These are phyloP conservation scores for Chesias legatella DNA, from an alignment of 2,888 invertebrate species.

Conservation along the genomic window DNA sequence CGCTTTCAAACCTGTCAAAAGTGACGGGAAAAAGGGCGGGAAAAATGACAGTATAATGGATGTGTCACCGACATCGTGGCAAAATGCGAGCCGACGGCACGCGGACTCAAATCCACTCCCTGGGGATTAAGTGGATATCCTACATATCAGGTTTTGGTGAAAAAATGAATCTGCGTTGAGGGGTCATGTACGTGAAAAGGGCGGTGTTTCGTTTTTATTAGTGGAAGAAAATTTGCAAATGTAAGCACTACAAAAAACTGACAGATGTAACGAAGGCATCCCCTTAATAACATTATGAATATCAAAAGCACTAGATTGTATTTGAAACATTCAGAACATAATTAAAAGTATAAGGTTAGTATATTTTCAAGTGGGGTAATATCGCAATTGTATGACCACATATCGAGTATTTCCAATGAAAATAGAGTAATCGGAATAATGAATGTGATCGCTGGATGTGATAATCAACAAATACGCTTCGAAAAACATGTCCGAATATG, in stretches of 20 bases:
- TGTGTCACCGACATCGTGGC: conserved; percentile 74
- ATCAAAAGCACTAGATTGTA: no score
- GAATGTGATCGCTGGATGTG: conserved; percentile 64
- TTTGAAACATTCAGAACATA: background rate
- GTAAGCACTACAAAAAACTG: no score
- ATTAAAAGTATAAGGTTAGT: background rate
- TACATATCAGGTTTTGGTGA: conserved; percentile 50
- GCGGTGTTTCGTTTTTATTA: no score
- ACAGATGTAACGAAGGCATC: no score
- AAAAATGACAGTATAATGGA: conserved; percentile 77
- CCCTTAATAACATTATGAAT: no score
- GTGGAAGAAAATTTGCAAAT: no score
- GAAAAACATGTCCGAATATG: conserved; percentile 73
- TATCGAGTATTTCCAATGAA: conserved; percentile 8
- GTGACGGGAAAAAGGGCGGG: conserved; percentile 77
- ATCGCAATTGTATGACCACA: background rate
- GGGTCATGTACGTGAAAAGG: background rate
- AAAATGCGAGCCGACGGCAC: conserved; percentile 63
- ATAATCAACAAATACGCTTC: conserved; percentile 70
- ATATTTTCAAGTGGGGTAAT: no score
- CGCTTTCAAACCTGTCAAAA: conserved; percentile 77
- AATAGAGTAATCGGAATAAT: conserved; percentile 58
- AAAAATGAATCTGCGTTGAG: conserved; percentile 26
- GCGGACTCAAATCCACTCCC: conserved; percentile 58
- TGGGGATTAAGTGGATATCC: conserved; percentile 55